A percentile compares a stretch with the other conserved stretches of the same genome.
phyloP scores from a whole-genome alignment of 2,113 vertebrate genomes.

The Apus apus region DNA sequence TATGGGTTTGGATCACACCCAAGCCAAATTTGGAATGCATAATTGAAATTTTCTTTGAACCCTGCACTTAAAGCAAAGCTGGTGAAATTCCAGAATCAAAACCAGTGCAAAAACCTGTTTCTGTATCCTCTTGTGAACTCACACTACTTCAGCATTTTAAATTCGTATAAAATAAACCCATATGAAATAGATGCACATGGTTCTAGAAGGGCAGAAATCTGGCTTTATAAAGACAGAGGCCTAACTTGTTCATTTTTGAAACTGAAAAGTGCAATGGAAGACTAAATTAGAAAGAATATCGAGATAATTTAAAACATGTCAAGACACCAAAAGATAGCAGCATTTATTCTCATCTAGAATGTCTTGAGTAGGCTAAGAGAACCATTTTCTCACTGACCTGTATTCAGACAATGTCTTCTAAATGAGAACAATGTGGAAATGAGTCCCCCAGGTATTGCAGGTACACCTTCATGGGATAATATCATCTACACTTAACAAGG shows the following conservation, averaged over 20 bases:
- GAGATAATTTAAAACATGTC: neutral
- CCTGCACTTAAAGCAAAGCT: neutral
- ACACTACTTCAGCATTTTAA: neutral
- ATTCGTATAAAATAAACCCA: neutral
- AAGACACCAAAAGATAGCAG: neutral
- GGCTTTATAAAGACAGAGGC: neutral
- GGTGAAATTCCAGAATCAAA: neutral
- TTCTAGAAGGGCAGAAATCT: neutral
- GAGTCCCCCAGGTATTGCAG: neutral
- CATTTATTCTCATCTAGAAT: rapidly evolving
- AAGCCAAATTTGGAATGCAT: neutral
- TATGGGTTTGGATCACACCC: neutral
- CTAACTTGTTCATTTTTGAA: neutral
- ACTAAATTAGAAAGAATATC: neutral
- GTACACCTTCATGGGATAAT: neutral
- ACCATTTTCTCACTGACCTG: neutral
- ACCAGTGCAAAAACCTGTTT: neutral
- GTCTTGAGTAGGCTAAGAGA: neutral
- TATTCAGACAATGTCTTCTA: neutral
- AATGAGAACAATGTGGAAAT: neutral
- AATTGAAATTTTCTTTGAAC: slow-evolving; percentile 24
- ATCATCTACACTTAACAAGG: neutral
- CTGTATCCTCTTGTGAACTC: slow-evolving; percentile 43
- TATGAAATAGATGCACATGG: neutral
- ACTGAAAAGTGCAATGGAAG: neutral